Evolutionary conservation across 2,888 invertebrate species (phyloP).

Genomic region (Calliphora vomitoria): DNA sequence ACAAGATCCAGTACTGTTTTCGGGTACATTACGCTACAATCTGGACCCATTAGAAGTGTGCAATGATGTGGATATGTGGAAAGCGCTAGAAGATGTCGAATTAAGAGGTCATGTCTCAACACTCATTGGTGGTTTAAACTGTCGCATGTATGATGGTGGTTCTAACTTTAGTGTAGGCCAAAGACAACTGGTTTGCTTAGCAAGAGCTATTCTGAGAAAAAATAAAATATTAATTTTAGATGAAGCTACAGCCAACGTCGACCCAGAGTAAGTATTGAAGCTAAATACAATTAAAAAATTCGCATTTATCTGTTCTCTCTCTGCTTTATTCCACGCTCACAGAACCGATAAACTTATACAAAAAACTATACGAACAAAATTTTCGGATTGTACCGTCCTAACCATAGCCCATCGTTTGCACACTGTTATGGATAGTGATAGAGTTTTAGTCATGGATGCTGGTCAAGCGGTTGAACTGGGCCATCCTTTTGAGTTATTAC

Average conservation of each 20-base stretch:
- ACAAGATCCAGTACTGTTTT: slow-evolving; percentile 95
- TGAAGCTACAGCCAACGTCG: slow-evolving; percentile 96
- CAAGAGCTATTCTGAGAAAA: slow-evolving; percentile 92
- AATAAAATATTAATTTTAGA: slow-evolving; percentile 93
- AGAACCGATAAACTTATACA: slow-evolving; percentile 95
- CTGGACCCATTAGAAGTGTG: slow-evolving; percentile 92
- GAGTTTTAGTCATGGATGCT: slow-evolving; percentile 92
- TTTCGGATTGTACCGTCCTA: slow-evolving; percentile 92
- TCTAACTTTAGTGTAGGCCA: slow-evolving; percentile 95
- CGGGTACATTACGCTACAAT: slow-evolving; percentile 92
- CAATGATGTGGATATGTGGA: slow-evolving; percentile 91
- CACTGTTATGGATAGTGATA: slow-evolving; percentile 95
- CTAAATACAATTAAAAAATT: neutral
- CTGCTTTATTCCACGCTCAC: slow-evolving; percentile 72
- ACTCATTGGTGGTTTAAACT: slow-evolving; percentile 87
- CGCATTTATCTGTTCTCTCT: neutral
- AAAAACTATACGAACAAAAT: slow-evolving; percentile 91
- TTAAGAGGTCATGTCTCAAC: slow-evolving; percentile 89
- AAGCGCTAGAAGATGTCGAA: slow-evolving; percentile 91
- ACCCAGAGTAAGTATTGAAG: slow-evolving; percentile 88
- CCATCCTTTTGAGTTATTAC: slow-evolving; percentile 89
- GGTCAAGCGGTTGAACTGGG: slow-evolving; percentile 91
- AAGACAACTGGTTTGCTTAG: slow-evolving; percentile 94
- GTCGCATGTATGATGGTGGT: slow-evolving; percentile 90
- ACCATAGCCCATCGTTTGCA: slow-evolving; percentile 96